Base-by-base conservation (phyloP, 2,797 vertebrate species). In the Acanthornis magna region DNA sequence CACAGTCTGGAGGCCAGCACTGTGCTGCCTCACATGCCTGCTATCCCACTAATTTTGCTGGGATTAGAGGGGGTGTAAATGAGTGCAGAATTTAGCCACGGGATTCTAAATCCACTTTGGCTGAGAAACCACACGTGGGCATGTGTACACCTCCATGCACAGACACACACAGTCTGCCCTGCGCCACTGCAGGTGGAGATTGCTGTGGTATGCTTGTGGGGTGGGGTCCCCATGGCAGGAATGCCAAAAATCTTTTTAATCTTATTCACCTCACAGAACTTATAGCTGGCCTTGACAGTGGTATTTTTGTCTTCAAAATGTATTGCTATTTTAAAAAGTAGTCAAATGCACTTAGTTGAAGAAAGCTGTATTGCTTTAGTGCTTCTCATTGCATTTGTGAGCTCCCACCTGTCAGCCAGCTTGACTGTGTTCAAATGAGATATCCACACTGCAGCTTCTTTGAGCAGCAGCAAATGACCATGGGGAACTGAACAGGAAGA, bases 201-300 rank as follows among this genome's bases (percentile, higher is more conserved):
- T 65, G 77, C 75, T 82, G 51, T 67, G 91, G 73, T 74, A 85
- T 75, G 68, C 38, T 34, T 43, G 55, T 66, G 74, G 71, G 90
- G 83, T 68, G 65, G 51, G 79, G 67, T 94, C 55, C 17, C 43
- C 26, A 10, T 27, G 72, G 80, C 71, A 89, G 93, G 92, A 91
- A 92, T 84, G 93, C 72, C 85, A 94, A 96, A 89, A 91, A 93
- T 86, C 55, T 43, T 88, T 47, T 80, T 76, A 85, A 87, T 91
- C 92, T 95, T 62, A 36, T 62, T 95, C 88, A 91, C 85, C 81
- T 91, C 88, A 55, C 72, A 86, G 75, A 89, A 92, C 73, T 85
- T 88, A 85, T 13, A 94, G 96, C 58, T 79, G 87, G 67, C 91
- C 91, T 96, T 83, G 91, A 95, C 91, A 94, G 85, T 93, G 92